These are phyloP conservation scores for Pandemis corylana DNA, from an alignment of 2,888 invertebrate genomes.

Conservation along the genomic window DNA sequence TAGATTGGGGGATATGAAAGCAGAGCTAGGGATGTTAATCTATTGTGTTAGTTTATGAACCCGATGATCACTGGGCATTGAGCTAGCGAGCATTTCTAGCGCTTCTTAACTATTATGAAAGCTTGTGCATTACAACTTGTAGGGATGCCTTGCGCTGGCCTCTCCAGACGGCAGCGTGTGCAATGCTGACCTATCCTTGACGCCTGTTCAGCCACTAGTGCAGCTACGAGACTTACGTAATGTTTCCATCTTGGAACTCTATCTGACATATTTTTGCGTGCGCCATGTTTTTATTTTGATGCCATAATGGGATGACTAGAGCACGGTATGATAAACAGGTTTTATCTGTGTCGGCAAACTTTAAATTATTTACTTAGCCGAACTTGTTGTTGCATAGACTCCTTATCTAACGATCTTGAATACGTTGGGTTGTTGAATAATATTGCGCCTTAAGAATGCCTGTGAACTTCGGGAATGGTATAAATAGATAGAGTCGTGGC, in stretches of 20 bases:
- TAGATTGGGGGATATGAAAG: background rate
- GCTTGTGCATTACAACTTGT: background rate
- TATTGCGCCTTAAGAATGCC: slow-evolving; percentile 8
- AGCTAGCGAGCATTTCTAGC: background rate
- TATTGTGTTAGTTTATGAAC: background rate
- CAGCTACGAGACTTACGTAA: background rate
- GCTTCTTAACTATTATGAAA: background rate
- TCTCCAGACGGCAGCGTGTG: background rate
- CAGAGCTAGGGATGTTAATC: background rate
- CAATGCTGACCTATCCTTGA: background rate
- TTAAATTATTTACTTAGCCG: slow-evolving; percentile 13
- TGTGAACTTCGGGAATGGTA: slow-evolving; percentile 7
- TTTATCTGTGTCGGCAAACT: slow-evolving; percentile 20
- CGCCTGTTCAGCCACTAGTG: background rate
- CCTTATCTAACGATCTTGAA: slow-evolving; percentile 13
- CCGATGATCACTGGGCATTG: background rate
- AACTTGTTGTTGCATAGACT: slow-evolving; percentile 5
- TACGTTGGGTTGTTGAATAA: background rate
- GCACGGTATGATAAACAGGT: background rate
- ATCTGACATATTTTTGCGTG: background rate
- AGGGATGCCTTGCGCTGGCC: background rate
- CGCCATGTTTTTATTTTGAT: background rate
- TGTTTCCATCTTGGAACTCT: background rate
- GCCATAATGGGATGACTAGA: slow-evolving; percentile 7
- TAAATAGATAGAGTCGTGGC: background rate